These are phyloP conservation scores for Hetaerina americana DNA, from an alignment of 1,140 invertebrate species.

Conservation along the genomic window DNA sequence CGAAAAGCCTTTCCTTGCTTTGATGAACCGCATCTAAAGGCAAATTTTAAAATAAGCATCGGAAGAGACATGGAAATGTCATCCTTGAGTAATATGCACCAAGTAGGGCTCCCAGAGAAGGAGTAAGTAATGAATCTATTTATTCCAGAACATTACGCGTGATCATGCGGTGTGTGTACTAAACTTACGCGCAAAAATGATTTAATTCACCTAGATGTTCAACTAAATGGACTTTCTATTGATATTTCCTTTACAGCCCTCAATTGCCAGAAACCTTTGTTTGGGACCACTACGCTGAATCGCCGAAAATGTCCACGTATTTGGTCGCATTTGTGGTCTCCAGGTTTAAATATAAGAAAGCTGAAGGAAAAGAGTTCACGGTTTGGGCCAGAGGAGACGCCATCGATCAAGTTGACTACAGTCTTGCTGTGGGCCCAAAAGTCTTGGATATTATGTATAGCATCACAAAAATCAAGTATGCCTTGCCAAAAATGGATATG, in stretches of 20 bases:
- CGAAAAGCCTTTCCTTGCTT: conserved; percentile 62
- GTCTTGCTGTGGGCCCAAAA: background rate
- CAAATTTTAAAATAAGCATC: conserved; percentile 40
- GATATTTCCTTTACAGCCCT: background rate
- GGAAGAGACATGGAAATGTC: conserved; percentile 29
- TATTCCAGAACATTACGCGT: background rate
- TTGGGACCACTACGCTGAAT: conserved; percentile 46
- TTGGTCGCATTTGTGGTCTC: conserved; percentile 70
- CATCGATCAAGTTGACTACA: background rate
- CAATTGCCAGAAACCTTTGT: conserved; percentile 28
- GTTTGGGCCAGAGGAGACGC: background rate
- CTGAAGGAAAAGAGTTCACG: conserved; percentile 14
- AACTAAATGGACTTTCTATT: too few species aligned
- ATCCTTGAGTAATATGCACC: conserved; percentile 21
- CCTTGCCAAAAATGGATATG: conserved; percentile 47
- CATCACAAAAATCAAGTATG: background rate
- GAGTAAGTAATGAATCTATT: background rate
- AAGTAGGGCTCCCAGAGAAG: background rate
- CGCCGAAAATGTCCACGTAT: conserved; percentile 77
- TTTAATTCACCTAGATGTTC: too few species aligned
- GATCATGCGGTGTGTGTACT: background rate
- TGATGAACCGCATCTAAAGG: conserved; percentile 62
- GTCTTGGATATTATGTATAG: background rate
- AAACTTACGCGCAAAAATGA: too few species aligned
- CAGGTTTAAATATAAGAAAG: conserved; percentile 42